phyloP scores from a whole-genome alignment of 2,797 vertebrate species.

The Micrastur ruficollis region DNA sequence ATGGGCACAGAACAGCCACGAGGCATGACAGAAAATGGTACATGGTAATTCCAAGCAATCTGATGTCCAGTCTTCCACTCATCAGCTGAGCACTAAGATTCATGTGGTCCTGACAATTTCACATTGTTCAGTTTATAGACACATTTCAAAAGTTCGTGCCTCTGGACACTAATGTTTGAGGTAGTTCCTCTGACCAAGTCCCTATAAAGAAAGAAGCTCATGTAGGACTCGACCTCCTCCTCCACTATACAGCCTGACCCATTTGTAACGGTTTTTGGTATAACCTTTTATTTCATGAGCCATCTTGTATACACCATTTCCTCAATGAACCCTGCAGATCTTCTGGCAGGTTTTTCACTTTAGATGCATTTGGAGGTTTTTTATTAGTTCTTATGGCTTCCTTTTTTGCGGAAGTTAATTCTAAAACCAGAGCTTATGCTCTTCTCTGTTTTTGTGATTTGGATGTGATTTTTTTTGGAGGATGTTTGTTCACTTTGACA shows the following conservation, averaged over 20 bases:
- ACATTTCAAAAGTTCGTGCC: not conserved
- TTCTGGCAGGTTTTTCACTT: not conserved
- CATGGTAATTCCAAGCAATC: not conserved
- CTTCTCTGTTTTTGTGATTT: not conserved
- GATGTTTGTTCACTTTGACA: not conserved
- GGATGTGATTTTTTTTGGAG: not conserved
- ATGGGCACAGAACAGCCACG: not conserved
- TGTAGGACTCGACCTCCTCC: not conserved
- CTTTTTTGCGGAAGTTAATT: not conserved
- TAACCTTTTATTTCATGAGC: not conserved
- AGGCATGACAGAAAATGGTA: not conserved
- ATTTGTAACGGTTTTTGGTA: not conserved
- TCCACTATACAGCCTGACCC: not conserved
- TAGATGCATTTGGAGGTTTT: not conserved
- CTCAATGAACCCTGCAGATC: not conserved
- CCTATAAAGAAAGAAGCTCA: not conserved
- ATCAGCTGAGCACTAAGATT: not conserved
- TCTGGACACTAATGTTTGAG: not conserved
- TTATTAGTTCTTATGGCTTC: not conserved
- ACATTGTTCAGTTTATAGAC: not conserved
- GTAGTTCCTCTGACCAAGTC: not conserved
- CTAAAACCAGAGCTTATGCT: not conserved
- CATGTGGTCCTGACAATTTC: not conserved
- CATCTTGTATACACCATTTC: not conserved
- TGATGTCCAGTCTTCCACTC: not conserved